These are phyloP conservation scores for Pitangus sulphuratus DNA, from an alignment of 2,797 vertebrate genomes.

Conservation along the genomic window DNA sequence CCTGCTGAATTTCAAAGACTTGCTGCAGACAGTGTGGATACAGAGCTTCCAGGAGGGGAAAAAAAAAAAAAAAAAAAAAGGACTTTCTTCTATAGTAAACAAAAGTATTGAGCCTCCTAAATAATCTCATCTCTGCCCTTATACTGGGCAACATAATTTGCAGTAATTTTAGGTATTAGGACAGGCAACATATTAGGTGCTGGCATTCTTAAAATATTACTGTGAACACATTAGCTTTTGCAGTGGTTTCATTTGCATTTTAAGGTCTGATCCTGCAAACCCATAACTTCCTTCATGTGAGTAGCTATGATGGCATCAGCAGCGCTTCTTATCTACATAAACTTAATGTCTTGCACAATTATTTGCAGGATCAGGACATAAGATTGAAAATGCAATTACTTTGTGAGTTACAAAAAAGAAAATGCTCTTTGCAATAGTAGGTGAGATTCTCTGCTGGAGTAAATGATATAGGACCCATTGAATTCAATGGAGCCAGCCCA, in stretches of 20 bases:
- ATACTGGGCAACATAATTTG: background rate
- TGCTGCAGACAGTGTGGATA: background rate
- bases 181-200: background rate
- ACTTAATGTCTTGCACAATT: constrained; percentile 52
- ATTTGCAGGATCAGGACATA: constrained; percentile 37
- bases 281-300: background rate
- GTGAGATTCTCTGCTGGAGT: constrained; percentile 37
- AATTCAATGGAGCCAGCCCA: background rate
- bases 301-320: background rate
- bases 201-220: background rate
- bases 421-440: constrained; percentile 34
- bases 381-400: constrained; percentile 46
- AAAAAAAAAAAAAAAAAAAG: background rate
- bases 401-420: constrained; percentile 5
- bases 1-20: constrained; percentile 57
- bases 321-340: background rate
- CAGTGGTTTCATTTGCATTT: background rate
- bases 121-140: background rate
- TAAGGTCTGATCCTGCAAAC: constrained; percentile 9
- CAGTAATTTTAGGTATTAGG: background rate
- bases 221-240: background rate
- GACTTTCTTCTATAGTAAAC: background rate
- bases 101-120: background rate
- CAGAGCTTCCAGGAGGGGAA: background rate
- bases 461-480: constrained; percentile 37